These are phyloP conservation scores for Oenanthe melanoleuca DNA, from an alignment of 2,113 vertebrate genomes.

Conservation along the genomic window DNA sequence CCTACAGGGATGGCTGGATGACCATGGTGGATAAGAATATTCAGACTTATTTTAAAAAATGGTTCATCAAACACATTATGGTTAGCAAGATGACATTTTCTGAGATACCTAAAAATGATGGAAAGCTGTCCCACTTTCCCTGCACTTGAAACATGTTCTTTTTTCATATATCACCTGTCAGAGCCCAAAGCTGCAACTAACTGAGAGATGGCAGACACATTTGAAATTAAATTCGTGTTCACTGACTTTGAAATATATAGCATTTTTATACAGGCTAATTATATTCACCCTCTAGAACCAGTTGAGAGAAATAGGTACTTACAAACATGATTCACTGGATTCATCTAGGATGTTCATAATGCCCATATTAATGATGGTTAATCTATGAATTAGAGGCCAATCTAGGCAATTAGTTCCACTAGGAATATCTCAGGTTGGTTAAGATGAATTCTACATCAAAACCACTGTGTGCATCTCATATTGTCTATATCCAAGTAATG, in stretches of 20 bases:
- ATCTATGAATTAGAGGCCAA: neutral
- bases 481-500: neutral
- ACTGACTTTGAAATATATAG: neutral
- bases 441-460: neutral
- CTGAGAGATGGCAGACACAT: neutral
- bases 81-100: neutral
- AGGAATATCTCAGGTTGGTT: neutral
- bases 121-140: neutral
- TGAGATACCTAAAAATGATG: neutral
- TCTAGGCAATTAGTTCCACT: neutral
- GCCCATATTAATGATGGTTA: fast-evolving
- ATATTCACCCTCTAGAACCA: neutral
- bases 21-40: neutral
- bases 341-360: fast-evolving
- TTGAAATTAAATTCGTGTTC: neutral
- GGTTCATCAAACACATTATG: neutral
- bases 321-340: neutral
- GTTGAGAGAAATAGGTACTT: neutral
- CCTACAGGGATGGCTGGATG: neutral
- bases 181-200: neutral
- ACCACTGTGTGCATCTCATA: neutral
- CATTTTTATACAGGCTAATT: neutral
- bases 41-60: neutral
- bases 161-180: neutral
- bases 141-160: neutral